These are phyloP conservation scores for Arctia plantaginis DNA, from an alignment of 2,888 invertebrate species.

Conservation along the genomic window DNA sequence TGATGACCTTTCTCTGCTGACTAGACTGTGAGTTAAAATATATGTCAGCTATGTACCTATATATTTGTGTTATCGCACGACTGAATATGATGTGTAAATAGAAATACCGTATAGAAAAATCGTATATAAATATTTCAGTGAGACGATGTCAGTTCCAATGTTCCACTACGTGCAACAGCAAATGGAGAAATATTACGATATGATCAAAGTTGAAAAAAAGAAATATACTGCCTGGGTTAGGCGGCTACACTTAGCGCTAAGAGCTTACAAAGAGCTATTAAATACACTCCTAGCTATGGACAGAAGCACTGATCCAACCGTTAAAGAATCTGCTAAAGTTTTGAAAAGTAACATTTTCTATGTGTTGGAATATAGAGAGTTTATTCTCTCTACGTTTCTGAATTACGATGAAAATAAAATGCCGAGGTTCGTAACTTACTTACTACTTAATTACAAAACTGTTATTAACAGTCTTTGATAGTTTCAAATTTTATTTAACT, in stretches of 20 bases:
- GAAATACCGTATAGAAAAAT: too few species aligned
- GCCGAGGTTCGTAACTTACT: conserved; percentile 89
- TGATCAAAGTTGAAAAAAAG: conserved; percentile 95
- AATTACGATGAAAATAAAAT: conserved; percentile 95
- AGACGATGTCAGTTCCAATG: conserved; percentile 95
- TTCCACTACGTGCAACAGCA: conserved; percentile 98
- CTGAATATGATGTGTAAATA: neutral
- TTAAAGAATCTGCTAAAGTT: conserved; percentile 93
- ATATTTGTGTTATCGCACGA: too few species aligned
- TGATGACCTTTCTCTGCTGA: too few species aligned
- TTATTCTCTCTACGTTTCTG: conserved; percentile 92
- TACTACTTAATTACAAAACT: neutral
- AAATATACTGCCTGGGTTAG: conserved; percentile 93
- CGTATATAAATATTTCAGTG: conserved; percentile 86
- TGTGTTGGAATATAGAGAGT: conserved; percentile 97
- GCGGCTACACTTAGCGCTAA: conserved; percentile 93
- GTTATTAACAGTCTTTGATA: neutral
- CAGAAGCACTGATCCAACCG: conserved; percentile 88
- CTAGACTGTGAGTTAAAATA: too few species aligned
- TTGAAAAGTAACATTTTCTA: conserved; percentile 97
- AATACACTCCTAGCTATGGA: conserved; percentile 94
- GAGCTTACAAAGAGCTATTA: conserved; percentile 93
- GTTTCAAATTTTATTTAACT: neutral
- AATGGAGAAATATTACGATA: conserved; percentile 94
- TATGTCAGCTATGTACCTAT: too few species aligned